Evolutionary conservation across 2,797 vertebrate genomes (phyloP), one percentile per base, ranked within the genome.

Genomic region (Trichosurus vulpecula): DNA sequence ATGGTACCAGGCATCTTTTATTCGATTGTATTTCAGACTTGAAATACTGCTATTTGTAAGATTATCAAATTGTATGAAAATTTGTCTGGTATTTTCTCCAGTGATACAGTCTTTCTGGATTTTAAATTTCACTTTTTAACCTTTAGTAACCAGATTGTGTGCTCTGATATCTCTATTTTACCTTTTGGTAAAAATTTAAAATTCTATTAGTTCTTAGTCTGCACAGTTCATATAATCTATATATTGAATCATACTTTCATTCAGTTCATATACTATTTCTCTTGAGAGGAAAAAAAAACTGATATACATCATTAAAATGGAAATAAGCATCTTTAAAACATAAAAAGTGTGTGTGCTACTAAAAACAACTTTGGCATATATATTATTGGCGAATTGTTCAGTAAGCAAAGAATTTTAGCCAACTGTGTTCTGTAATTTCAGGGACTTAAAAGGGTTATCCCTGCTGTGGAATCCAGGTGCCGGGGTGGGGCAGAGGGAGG

Each of bases 151-250:
- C 90, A 87, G 14, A 87, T 66, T 92, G 2, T 41, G 54, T 96
- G 95, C 90, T 95, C 30, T 97, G 3, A 94, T 91, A 92, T n/a
- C 93, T 94, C 94, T 47, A 81, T 11, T 93, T 35, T 53, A 94
- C 35, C 10, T 53, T 95, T 90, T 91, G 22, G 54, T 96, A 56
- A 96, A 95, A 96, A 54, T 87, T 11, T 92, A 81, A 52, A 14
- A 0, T 57, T 87, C 74, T 81, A 1, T 47, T 87, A 74, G 41
- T 74, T 61, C 35, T 66, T 66, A 47, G 22, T 47, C 47, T 47
- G 47, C 29, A 30, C 35, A 41, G 35, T 92, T 87, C n/a, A 51
- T 52, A 19, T 90, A 47, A 1, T 53, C 90, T 12, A 57, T 30
- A 52, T 35, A 25, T 55, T 19, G 92, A 52, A 0, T 74, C 1